Evolutionary conservation across 2,888 invertebrate species (phyloP).

Genomic region (Cybosia mesomella): DNA sequence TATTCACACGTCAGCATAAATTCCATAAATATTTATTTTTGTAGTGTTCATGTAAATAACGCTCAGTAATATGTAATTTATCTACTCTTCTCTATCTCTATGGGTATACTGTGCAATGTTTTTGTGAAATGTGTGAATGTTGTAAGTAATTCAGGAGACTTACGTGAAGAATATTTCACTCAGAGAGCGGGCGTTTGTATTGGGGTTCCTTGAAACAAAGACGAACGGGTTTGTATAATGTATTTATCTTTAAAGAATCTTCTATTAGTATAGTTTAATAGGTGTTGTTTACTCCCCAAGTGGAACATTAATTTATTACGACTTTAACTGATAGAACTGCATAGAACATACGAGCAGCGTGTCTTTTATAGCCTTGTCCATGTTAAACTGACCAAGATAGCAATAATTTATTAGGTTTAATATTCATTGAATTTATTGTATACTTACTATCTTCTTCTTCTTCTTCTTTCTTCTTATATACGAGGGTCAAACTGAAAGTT

Average conservation of each 20-base stretch:
- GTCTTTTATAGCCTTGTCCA: background rate
- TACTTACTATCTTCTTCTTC: no score
- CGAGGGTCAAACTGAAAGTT: no score
- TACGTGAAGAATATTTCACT: constrained; percentile 4
- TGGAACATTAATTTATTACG: background rate
- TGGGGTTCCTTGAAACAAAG: background rate
- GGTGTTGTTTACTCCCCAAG: no score
- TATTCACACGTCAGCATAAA: background rate
- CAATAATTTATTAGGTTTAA: background rate
- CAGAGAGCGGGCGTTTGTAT: background rate
- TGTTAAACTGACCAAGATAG: background rate
- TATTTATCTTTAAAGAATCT: background rate
- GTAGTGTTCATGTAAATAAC: background rate
- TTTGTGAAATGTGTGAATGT: background rate
- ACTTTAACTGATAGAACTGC: background rate
- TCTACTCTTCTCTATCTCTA: background rate
- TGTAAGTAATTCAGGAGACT: constrained; percentile 12
- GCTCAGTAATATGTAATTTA: background rate
- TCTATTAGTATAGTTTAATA: no score
- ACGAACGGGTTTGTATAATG: background rate
- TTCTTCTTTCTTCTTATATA: no score
- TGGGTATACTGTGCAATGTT: background rate
- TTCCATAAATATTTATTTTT: background rate
- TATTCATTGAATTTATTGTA: no score
- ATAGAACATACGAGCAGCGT: background rate